phyloP scores from a whole-genome alignment of 2,113 vertebrate genomes.

The Hoplias malabaricus region DNA sequence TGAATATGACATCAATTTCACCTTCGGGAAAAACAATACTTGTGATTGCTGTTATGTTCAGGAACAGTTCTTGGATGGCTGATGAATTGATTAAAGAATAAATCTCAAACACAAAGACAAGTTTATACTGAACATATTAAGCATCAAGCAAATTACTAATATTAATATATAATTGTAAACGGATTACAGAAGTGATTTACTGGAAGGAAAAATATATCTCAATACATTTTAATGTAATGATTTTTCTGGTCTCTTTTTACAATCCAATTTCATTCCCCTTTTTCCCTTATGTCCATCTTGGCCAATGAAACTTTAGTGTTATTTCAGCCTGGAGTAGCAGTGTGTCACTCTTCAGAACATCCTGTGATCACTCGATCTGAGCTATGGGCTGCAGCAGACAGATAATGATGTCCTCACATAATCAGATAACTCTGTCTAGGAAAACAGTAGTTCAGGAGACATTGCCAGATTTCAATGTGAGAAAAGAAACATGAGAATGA shows the following conservation, averaged over 20 bases:
- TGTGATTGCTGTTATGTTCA: background rate
- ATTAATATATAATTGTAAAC: background rate
- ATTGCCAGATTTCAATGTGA: background rate
- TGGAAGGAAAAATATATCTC: background rate
- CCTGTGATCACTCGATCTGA: background rate
- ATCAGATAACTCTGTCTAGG: background rate
- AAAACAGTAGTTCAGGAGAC: background rate
- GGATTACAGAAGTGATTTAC: background rate
- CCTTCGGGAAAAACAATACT: background rate
- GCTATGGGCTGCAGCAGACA: background rate
- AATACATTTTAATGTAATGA: background rate
- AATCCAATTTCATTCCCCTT: background rate
- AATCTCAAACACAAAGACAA: background rate
- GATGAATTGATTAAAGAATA: background rate
- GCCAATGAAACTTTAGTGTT: background rate
- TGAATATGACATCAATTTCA: background rate
- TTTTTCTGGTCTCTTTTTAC: background rate
- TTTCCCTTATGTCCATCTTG: background rate
- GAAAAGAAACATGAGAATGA: background rate
- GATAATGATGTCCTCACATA: slow-evolving; percentile 14
- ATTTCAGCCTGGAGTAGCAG: slow-evolving; percentile 1
- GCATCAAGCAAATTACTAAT: background rate
- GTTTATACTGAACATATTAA: too few species aligned
- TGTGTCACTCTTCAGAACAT: slow-evolving; percentile 1
- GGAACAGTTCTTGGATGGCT: background rate